Conservation (phyloP, 2,113 vertebrate genomes). For the Thermophis baileyi region DNA sequence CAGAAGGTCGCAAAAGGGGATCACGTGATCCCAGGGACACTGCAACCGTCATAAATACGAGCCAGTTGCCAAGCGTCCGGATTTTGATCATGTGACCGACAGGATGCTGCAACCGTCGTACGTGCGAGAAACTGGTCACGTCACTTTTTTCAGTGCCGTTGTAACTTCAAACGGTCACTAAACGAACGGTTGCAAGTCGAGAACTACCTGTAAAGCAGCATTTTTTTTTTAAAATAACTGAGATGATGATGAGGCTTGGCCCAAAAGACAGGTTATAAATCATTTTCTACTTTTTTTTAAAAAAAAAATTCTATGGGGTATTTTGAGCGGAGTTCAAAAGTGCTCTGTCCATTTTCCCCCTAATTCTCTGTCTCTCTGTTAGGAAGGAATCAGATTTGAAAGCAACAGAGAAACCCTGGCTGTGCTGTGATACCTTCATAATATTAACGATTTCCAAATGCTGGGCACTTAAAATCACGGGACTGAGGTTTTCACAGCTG, state of each 20-base stretch:
- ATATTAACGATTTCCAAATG: conserved; percentile 55
- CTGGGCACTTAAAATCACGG: neutral
- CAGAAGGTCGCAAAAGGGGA: too few species aligned
- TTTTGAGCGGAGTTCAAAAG: conserved; percentile 22
- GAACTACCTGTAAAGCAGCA: neutral
- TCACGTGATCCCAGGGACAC: too few species aligned
- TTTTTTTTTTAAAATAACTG: neutral
- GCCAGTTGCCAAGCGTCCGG: too few species aligned
- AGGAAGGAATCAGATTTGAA: conserved; percentile 13
- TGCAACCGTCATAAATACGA: too few species aligned
- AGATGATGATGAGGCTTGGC: neutral
- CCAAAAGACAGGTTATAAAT: conserved; percentile 9
- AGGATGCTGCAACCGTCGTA: too few species aligned
- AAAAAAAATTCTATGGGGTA: conserved; percentile 12
- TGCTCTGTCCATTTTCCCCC: neutral
- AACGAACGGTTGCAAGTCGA: too few species aligned
- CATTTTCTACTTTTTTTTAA: neutral
- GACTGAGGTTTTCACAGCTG: neutral
- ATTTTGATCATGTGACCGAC: too few species aligned
- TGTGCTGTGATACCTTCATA: conserved; percentile 37
- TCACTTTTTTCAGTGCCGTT: too few species aligned
- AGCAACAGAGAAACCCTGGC: conserved; percentile 5
- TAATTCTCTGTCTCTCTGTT: neutral
- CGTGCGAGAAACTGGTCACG: too few species aligned
- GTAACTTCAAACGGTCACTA: too few species aligned